Evolutionary conservation across 2,797 vertebrate species (phyloP).

Genomic region (Schizopygopsis pylzovi): DNA sequence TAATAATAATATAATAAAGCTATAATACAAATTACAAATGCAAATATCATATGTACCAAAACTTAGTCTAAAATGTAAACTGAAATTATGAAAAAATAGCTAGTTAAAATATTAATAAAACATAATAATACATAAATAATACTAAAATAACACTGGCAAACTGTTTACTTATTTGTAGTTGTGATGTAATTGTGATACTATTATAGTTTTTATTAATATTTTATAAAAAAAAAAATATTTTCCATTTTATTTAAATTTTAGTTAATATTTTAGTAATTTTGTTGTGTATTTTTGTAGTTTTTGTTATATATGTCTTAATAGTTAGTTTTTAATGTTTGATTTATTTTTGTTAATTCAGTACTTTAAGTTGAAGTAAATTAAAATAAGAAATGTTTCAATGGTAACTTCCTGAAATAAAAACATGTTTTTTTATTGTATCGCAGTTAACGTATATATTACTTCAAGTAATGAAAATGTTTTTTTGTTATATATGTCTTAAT

Average conservation of each 20-base stretch:
- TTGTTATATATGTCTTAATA: neutral
- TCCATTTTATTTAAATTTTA: neutral
- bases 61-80: neutral
- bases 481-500: neutral
- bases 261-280: too few species aligned
- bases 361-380: too few species aligned
- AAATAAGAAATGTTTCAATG: neutral
- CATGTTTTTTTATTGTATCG: neutral
- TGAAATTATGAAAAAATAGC: neutral
- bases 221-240: neutral
- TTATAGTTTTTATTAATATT: neutral
- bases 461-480: neutral
- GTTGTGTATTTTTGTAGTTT: neutral
- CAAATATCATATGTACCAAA: neutral
- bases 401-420: neutral
- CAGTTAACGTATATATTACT: neutral
- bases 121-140: neutral
- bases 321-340: neutral
- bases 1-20: neutral
- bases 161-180: neutral
- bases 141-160: neutral
- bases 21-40: neutral
- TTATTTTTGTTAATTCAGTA: neutral
- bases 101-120: neutral
- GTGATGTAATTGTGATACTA: neutral